These are phyloP conservation scores for Venustoraphidia nigricollis DNA, from an alignment of 2,888 invertebrate genomes.

Conservation along the genomic window DNA sequence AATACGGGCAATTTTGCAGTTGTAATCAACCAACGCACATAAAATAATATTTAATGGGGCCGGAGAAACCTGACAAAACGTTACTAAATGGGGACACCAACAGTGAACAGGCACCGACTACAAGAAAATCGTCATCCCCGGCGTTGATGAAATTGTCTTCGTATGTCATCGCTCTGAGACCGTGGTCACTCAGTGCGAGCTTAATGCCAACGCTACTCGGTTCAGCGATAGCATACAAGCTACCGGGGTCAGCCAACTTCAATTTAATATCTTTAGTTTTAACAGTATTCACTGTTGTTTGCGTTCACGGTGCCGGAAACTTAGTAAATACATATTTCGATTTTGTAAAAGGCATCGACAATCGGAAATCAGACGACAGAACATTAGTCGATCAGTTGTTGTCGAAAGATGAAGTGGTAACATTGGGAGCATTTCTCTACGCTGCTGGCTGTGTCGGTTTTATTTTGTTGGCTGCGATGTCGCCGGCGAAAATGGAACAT, in stretches of 20 bases:
- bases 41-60: too few relatives aligned
- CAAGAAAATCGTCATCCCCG: constrained; percentile 9
- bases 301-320: constrained; percentile 92
- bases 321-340: constrained; percentile 95
- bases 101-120: not conserved
- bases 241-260: constrained; percentile 58
- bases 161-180: constrained; percentile 75
- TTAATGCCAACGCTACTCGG: constrained; percentile 83
- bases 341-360: constrained; percentile 86
- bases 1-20: too few relatives aligned
- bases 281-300: constrained; percentile 73
- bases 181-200: constrained; percentile 89
- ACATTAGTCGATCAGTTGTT: constrained; percentile 88
- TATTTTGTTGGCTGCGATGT: constrained; percentile 56
- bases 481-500: constrained; percentile 89
- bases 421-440: constrained; percentile 78
- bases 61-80: not conserved
- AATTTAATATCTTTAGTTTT: constrained; percentile 64
- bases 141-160: constrained; percentile 77
- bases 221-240: constrained; percentile 74
- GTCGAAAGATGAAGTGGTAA: constrained; percentile 67
- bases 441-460: constrained; percentile 75
- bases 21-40: too few relatives aligned
- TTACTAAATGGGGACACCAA: constrained; percentile 3
- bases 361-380: constrained; percentile 82